A percentile compares a stretch with the other conserved stretches of the same genome.
Evolutionary conservation across 2,113 vertebrate species (phyloP).

Genomic region (Clarias batrachus): DNA sequence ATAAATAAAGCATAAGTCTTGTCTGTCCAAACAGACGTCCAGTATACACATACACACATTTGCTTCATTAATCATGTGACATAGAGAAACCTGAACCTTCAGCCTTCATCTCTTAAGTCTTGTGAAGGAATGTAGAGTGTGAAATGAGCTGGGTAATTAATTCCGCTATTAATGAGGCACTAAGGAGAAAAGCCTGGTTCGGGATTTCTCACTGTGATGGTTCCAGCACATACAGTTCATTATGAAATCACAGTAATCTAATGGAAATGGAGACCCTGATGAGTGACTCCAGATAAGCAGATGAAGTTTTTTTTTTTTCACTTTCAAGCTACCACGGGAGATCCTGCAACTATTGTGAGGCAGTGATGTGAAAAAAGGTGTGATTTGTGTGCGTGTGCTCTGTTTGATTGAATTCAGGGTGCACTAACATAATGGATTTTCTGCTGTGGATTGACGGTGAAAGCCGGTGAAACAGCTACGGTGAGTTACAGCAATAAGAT

Average conservation of each 20-base stretch:
- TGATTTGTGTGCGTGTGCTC: background rate
- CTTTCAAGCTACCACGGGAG: background rate
- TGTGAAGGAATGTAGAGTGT: background rate
- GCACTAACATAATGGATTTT: constrained; percentile 9
- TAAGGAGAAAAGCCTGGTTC: background rate
- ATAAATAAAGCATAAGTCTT: background rate
- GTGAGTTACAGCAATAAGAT: background rate
- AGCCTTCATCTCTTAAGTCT: background rate
- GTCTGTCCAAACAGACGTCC: background rate
- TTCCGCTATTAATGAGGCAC: background rate
- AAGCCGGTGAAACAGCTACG: background rate
- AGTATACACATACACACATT: background rate
- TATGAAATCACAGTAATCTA: background rate
- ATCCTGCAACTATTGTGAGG: background rate
- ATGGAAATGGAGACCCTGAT: background rate
- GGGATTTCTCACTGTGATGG: background rate
- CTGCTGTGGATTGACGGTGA: background rate
- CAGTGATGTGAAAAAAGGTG: background rate
- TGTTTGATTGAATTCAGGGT: background rate
- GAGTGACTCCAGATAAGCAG: background rate
- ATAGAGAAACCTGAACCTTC: background rate
- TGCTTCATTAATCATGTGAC: background rate
- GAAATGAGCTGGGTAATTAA: background rate
- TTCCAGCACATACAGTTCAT: background rate
- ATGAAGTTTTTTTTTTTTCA: background rate